Percentiles rank a stretch among this genome's conserved stretches.
These are phyloP conservation scores for Agrochola macilenta DNA, from an alignment of 2,888 invertebrate genomes.

Conservation along the genomic window DNA sequence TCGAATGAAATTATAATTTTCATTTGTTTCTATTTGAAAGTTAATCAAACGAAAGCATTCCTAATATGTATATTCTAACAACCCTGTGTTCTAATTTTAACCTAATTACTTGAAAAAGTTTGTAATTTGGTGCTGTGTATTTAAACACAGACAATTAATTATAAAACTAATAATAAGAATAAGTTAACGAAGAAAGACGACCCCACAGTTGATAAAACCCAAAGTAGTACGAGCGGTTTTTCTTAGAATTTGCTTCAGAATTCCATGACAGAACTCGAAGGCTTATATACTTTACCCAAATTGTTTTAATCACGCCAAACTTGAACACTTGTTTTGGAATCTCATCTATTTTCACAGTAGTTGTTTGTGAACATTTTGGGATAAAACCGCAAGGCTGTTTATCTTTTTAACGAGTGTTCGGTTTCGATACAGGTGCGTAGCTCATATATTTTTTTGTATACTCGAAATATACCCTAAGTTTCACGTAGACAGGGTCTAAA, in stretches of 20 bases:
- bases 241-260: conserved; percentile 29
- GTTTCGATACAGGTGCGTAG: conserved; percentile 39
- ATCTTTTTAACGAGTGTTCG: conserved; percentile 69
- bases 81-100: conserved; percentile 13
- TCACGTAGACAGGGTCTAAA: conserved; percentile 43
- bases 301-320: conserved; percentile 57
- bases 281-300: conserved; percentile 31
- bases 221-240: conserved; percentile 22
- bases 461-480: conserved; percentile 33
- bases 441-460: conserved; percentile 49
- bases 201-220: conserved; percentile 9
- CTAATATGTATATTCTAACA: neutral
- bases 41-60: neutral
- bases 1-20: neutral
- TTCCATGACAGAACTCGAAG: conserved; percentile 19
- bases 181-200: conserved; percentile 17
- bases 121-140: conserved; percentile 9
- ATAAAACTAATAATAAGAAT: conserved; percentile 20
- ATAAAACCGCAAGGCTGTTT: conserved; percentile 70
- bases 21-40: neutral
- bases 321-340: conserved; percentile 54
- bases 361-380: conserved; percentile 54
- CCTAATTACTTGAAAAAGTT: conserved; percentile 2
- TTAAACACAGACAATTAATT: conserved; percentile 3
- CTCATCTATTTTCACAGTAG: conserved; percentile 58